Base-by-base conservation (phyloP, 53 echinoderm and acorn worm species). In the Mesocentrotus franciscanus region DNA sequence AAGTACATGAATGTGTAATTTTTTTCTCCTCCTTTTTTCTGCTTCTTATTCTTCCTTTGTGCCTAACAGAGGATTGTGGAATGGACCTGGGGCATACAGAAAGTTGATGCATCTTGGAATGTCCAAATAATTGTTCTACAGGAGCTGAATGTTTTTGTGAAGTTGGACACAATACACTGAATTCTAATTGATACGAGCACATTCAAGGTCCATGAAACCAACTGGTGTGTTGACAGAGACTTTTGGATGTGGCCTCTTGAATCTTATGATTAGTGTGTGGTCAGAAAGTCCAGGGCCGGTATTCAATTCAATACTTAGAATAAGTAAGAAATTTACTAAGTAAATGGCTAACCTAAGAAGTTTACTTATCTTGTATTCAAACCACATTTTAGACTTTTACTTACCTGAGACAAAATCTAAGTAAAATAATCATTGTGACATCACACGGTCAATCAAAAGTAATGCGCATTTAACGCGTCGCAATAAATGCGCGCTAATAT, bases 41-140 rank as follows among this genome's bases (percentile, higher is more conserved):
- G 10, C 66, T 62, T 62, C 66, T 62, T 62, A 13, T 16, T 36
- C 22, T 39, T 81, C 36, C 18, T 42, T 78, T 78, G 36, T 90
- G 42, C 20, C n/a, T 85, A 91, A 72, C 96, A 98, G 98, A 95
- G 98, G 98, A 62, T 62, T 96, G 61, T 98, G 98, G 98, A 94
- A 96, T 95, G 98, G 98, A 89, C 98, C 98, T 71, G 96, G 95
- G 29, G 27, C 75, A 18, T 96, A 71, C 89, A 95, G 98, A 85
- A 98, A 98, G 95, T 32, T 96, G 42, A 71, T 97, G 71, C 98
- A 97, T 96, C 96, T 98, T 61, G 98, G 98, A 74, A 96, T 98
- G 95, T 97, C 97, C 9, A 98, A 97, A 64, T 98, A 92, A 93
- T 93, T 17, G 49, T 14, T 58, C 57, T 56, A 57, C 58, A 26